phyloP scores from a whole-genome alignment of 2,888 invertebrate species.

The Mayetiola destructor region DNA sequence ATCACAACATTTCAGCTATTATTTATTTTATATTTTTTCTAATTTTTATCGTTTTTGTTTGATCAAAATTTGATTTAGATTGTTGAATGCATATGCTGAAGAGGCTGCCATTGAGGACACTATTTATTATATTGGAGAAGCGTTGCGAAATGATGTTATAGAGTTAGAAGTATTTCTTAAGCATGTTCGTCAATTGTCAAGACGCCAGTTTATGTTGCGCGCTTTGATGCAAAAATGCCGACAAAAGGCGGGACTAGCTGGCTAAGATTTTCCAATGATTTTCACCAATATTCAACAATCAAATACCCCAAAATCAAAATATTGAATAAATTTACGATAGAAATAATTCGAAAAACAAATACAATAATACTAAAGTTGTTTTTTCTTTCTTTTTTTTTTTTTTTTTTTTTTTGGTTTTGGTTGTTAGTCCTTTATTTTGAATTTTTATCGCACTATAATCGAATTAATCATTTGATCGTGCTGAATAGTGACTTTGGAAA shows the following conservation, averaged over 20 bases:
- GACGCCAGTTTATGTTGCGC: constrained; percentile 89
- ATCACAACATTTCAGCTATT: constrained; percentile 12
- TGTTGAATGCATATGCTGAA: constrained; percentile 88
- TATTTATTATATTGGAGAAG: constrained; percentile 95
- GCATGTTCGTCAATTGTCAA: constrained; percentile 86
- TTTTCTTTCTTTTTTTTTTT: no score
- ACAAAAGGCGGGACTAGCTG: constrained; percentile 76
- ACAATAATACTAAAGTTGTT: not conserved
- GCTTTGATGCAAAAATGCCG: constrained; percentile 95
- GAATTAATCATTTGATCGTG: no score
- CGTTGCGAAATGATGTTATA: constrained; percentile 77
- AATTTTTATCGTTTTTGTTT: constrained; percentile 15
- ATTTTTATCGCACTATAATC: no score
- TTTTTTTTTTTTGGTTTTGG: no score
- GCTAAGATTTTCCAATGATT: constrained; percentile 36
- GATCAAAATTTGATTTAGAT: constrained; percentile 48
- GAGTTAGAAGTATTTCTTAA: constrained; percentile 93
- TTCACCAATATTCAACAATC: not conserved
- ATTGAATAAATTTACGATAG: not conserved
- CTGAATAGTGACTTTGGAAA: no score
- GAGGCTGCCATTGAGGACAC: constrained; percentile 98
- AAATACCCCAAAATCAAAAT: not conserved
- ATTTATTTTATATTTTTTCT: not conserved
- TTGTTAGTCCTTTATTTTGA: no score
- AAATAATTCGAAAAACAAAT: not conserved